A percentile compares a stretch with the other conserved stretches of the same genome.
Evolutionary conservation across 2,888 invertebrate genomes (phyloP).

Genomic region (Coleophora flavipennella): DNA sequence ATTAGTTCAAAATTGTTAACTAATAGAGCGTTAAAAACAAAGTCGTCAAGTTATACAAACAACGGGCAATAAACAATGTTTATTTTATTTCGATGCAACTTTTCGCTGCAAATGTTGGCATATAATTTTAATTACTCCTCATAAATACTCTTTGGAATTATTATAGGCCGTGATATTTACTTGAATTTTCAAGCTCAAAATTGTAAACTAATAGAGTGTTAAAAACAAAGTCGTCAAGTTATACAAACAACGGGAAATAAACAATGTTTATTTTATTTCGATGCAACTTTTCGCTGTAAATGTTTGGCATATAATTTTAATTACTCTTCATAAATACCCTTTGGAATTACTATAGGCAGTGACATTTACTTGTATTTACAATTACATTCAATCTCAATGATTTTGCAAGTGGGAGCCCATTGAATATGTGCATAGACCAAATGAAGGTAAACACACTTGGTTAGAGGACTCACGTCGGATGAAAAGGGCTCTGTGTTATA

Average conservation of each 20-base stretch:
- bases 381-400: too few relatives aligned
- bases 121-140: constrained; percentile 35
- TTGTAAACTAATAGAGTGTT: too few relatives aligned
- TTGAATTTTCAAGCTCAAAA: too few relatives aligned
- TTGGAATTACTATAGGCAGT: too few relatives aligned
- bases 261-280: constrained; percentile 34
- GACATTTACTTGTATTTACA: too few relatives aligned
- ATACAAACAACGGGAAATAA: constrained; percentile 23
- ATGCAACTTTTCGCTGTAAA: constrained; percentile 28
- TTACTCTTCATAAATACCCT: constrained; percentile 18
- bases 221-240: constrained; percentile 17
- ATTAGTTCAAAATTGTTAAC: too few relatives aligned
- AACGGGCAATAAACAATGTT: constrained; percentile 27
- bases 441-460: too few relatives aligned
- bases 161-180: too few relatives aligned
- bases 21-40: background rate
- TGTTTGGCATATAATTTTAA: constrained; percentile 35
- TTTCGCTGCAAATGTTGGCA: constrained; percentile 33
- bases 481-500: constrained; percentile 31
- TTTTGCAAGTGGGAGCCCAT: too few relatives aligned
- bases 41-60: constrained; percentile 23
- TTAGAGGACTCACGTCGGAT: too few relatives aligned
- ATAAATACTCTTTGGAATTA: too few relatives aligned
- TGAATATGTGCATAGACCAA: too few relatives aligned
- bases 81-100: constrained; percentile 27